phyloP scores from a whole-genome alignment of 2,888 invertebrate genomes.

The Nyleta sp. region DNA sequence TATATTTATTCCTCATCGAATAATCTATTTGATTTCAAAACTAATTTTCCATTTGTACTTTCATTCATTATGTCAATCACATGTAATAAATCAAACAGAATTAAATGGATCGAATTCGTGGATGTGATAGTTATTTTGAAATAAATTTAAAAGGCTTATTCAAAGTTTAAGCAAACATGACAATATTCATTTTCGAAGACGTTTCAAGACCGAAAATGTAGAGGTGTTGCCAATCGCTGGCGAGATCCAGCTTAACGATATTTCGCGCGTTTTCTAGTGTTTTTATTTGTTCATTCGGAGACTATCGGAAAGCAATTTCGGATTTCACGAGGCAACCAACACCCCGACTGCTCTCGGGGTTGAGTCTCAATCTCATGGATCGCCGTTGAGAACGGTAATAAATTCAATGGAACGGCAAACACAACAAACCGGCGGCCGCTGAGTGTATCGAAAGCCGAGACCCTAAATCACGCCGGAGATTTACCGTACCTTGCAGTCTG shows the following conservation, averaged over 20 bases:
- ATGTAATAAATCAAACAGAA: no score
- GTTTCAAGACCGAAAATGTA: neutral
- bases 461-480: constrained; percentile 78
- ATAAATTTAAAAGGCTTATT: neutral
- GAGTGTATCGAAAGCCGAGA: constrained; percentile 78
- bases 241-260: constrained; percentile 40
- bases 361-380: constrained; percentile 68
- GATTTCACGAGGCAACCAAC: constrained; percentile 67
- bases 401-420: constrained; percentile 77
- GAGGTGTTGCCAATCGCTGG: constrained; percentile 20
- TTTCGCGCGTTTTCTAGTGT: constrained; percentile 30
- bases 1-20: no score
- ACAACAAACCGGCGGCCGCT: constrained; percentile 73
- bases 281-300: constrained; percentile 55
- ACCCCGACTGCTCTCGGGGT: constrained; percentile 66
- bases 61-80: no score
- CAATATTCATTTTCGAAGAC: constrained; percentile 4
- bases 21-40: no score
- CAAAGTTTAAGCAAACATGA: neutral
- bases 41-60: no score
- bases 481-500: constrained; percentile 70
- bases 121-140: constrained; percentile 6
- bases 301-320: constrained; percentile 67
- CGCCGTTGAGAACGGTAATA: constrained; percentile 73
- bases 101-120: no score